Evolutionary conservation across 2,888 invertebrate species (phyloP).

Genomic region (Diploptera punctata): DNA sequence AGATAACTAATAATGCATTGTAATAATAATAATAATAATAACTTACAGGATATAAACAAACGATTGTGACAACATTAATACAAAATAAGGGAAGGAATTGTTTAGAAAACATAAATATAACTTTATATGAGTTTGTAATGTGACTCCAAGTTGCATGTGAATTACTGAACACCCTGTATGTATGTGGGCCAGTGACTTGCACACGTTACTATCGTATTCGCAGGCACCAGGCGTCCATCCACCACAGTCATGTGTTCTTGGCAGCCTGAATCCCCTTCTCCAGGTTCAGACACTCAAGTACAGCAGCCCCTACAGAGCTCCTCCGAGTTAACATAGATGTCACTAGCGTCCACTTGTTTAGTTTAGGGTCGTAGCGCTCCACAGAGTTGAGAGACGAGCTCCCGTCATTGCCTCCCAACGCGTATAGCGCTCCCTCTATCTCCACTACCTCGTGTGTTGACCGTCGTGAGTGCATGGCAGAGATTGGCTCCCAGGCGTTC

Average conservation of each 20-base stretch:
- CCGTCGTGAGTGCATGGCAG: slow-evolving; percentile 70
- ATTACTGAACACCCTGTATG: no score
- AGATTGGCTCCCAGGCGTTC: slow-evolving; percentile 72
- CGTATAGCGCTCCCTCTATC: slow-evolving; percentile 66
- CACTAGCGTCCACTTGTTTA: slow-evolving; percentile 71
- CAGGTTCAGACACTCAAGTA: slow-evolving; percentile 68
- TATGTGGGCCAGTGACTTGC: no score
- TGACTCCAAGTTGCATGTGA: no score
- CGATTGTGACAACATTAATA: no score
- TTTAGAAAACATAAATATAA: no score
- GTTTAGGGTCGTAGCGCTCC: slow-evolving; percentile 68
- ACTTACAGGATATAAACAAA: no score
- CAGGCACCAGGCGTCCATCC: neutral
- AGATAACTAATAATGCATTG: no score
- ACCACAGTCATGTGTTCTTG: slow-evolving; percentile 22
- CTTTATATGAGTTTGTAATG: no score
- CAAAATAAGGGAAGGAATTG: no score
- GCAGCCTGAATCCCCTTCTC: slow-evolving; percentile 49
- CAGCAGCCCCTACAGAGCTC: slow-evolving; percentile 70
- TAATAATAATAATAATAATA: no score
- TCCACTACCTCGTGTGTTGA: slow-evolving; percentile 73
- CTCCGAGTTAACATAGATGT: slow-evolving; percentile 69
- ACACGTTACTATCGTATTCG: slow-evolving; percentile 5
- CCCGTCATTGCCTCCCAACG: slow-evolving; percentile 74
- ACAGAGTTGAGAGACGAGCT: slow-evolving; percentile 72